Evolutionary conservation across 2,797 vertebrate genomes (phyloP), one percentile per base, ranked within the genome.

Genomic region (Acestrorhynchus altus): DNA sequence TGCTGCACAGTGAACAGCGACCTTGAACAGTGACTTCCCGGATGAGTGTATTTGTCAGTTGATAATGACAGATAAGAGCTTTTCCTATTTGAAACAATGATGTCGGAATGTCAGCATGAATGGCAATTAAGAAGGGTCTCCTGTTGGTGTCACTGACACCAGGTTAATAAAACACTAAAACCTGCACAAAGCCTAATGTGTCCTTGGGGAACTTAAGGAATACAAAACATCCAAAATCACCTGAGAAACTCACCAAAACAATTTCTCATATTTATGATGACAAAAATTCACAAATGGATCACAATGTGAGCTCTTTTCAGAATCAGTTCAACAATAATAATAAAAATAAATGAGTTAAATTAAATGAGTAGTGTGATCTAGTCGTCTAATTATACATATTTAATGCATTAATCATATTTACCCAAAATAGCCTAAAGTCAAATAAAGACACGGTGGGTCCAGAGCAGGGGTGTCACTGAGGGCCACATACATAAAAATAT

Each of bases 11-110:
- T 35, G 2, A 35, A n/a, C n/a, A n/a, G n/a, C n/a, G n/a, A n/a
- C n/a, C n/a, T n/a, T 35, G 31, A 35, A 35, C 31, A 35, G 31
- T 35, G 2, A 35, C 31, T 35, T 35, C 31, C 31, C 31, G 31
- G 31, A 35, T 35, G 31, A 35, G 31, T 35, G 2, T 2, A 26
- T n/a, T 12, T 35, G 28, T 46, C 20, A 28, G 1, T 0, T 49
- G 49, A n/a, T 51, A 42, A 74, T 40, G 18, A 69, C 44, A 51
- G 65, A 74, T 71, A 74, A 60, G 74, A 67, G 24, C 26, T 15
- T 49, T 63, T 44, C 54, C 11, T 61, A 49, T 72, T 42, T 51
- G 28, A 49, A 5, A 70, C 31, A 74, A 61, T 18, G 18, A 35
- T 47, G 2, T 54, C 20, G 46, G 40, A 60, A 60, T 3, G 28